Evolutionary conservation across 2,113 vertebrate species (phyloP), one percentile per base, ranked within the genome.

Genomic region (Chloropsis cyanopogon): DNA sequence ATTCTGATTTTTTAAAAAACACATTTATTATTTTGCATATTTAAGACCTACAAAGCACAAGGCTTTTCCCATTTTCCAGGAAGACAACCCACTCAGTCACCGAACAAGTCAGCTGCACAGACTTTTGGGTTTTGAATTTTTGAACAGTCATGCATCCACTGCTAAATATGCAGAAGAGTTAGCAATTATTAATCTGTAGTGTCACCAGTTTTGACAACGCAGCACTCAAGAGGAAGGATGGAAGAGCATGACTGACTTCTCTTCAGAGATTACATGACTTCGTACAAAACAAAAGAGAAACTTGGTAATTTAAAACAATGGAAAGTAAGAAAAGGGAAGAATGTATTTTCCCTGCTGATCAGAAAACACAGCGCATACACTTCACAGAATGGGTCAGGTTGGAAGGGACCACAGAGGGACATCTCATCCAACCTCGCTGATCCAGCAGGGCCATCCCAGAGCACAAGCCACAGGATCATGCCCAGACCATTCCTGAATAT

Each of bases 331-430:
- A 75, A n/a, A 60, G 60, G 28, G 65, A 75, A 64, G 31, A 12
- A 47, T 0, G 0, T 4, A 8, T 46, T 70, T 82, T 12, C 35
- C 52, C 26, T 20, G 11, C 23, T 35, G 52, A 66, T 50, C 10
- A 61, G 56, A 75, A 84, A 54, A 61, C 28, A 28, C 17, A 46
- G 25, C 1, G 2, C 33, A 57, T 11, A 39, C 14, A 22, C 15
- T 50, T n/a, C n/a, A 35, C 70, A 35, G 63, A 61, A 49, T 0
- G 0, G 20, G 47, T 35, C 47, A 54, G 61, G 41, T 2, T 35
- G 29, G 70, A 82, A 76, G 5, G n/a, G 11, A 41, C 21, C 41
- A 31, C 53, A 63, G 29, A 22, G 29, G 2, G 11, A 31, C n/a
- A 41, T 31, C 61, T 23, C 1, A 1, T 47, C 21, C 79, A 54